Evolutionary conservation across 1,140 invertebrate species (phyloP).

Genomic region (Drosophila gunungcola): DNA sequence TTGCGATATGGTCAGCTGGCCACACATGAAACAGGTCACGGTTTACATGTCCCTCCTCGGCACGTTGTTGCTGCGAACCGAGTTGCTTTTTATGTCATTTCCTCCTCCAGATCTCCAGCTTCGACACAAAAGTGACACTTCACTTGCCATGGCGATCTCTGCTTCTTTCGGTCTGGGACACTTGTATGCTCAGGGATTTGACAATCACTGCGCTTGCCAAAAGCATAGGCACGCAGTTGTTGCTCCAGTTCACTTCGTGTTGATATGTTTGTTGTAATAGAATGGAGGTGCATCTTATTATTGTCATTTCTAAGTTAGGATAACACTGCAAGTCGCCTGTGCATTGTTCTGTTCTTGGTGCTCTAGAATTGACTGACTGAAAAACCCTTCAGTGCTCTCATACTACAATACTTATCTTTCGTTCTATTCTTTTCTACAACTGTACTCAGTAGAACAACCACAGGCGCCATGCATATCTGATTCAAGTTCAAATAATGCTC

Average conservation of each 20-base stretch:
- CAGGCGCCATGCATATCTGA: too few relatives aligned
- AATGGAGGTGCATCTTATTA: background rate
- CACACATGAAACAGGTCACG: background rate
- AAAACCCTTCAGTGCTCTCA: too few relatives aligned
- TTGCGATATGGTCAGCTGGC: background rate
- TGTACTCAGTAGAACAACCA: too few relatives aligned
- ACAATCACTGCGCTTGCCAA: constrained; percentile 17
- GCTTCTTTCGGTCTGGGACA: background rate
- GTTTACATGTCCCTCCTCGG: background rate
- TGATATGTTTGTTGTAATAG: constrained; percentile 1
- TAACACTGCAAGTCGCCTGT: constrained; percentile 15
- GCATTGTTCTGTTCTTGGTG: too few relatives aligned
- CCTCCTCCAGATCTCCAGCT: too few relatives aligned
- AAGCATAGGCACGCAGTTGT: constrained; percentile 28
- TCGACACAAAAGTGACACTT: background rate
- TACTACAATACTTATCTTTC: too few relatives aligned
- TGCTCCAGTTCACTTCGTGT: constrained; percentile 24
- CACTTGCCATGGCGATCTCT: constrained; percentile 4
- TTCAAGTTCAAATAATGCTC: background rate
- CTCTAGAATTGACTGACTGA: too few relatives aligned
- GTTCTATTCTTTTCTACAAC: too few relatives aligned
- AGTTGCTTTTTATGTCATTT: background rate
- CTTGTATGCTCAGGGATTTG: background rate
- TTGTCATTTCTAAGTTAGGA: constrained; percentile 22
- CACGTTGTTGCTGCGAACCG: background rate